phyloP scores from a whole-genome alignment of 2,797 vertebrate genomes.

The Phalanger gymnotis region DNA sequence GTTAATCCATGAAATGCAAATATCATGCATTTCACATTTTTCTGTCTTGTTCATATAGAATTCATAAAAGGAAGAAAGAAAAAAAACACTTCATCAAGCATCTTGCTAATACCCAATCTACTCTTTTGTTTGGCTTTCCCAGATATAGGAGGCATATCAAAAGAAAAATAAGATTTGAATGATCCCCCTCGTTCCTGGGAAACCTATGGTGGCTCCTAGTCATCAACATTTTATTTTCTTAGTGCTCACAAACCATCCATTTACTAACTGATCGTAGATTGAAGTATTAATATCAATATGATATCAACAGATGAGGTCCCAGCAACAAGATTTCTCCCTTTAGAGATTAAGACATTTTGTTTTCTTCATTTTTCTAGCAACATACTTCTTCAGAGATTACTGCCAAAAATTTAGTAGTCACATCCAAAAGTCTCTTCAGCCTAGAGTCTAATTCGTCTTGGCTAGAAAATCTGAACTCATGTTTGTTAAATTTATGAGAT shows the following conservation, averaged over 20 bases:
- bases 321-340: background rate
- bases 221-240: background rate
- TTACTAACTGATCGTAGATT: background rate
- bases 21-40: background rate
- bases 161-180: background rate
- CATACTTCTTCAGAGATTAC: too few species aligned
- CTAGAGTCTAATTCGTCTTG: too few species aligned
- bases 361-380: too few species aligned
- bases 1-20: background rate
- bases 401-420: too few species aligned
- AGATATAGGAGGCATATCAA: background rate
- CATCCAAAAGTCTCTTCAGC: too few species aligned
- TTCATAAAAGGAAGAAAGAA: background rate
- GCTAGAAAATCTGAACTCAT: too few species aligned
- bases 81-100: background rate
- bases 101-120: background rate
- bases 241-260: background rate
- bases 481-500: too few species aligned
- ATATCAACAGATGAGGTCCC: background rate
- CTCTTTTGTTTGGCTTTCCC: background rate
- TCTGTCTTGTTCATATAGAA: background rate
- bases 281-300: background rate
- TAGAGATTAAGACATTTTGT: background rate
- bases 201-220: background rate
- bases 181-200: background rate